These are phyloP conservation scores for Dasyprocta punctata DNA, from an alignment of 2,113 vertebrate species.

Conservation along the genomic window DNA sequence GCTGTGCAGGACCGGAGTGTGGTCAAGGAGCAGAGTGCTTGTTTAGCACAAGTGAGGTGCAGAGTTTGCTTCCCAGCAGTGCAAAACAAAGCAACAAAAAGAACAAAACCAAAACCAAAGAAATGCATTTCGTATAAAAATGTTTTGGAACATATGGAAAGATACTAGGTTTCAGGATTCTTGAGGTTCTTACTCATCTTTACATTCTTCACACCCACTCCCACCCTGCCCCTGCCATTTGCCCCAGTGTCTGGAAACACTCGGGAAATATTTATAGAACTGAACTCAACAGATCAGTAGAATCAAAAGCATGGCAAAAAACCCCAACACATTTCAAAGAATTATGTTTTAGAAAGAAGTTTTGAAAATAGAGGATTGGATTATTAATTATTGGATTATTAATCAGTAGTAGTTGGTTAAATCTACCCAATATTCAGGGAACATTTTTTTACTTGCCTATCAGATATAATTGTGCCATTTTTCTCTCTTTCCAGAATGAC, in stretches of 20 bases:
- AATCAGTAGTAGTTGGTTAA: constrained; percentile 5
- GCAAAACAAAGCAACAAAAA: neutral
- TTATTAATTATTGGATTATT: constrained; percentile 46
- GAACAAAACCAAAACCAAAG: no score
- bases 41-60: neutral
- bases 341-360: constrained; percentile 40
- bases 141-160: neutral
- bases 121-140: neutral
- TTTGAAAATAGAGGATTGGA: constrained; percentile 22
- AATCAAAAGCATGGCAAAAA: neutral
- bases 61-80: neutral
- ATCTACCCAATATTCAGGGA: neutral
- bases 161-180: neutral
- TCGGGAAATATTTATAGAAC: neutral
- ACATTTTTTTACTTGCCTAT: neutral
- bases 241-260: neutral
- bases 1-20: no score
- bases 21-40: neutral
- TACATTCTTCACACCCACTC: neutral
- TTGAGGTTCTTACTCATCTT: neutral
- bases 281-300: neutral
- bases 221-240: fast-evolving
- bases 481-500: neutral
- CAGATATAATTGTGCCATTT: neutral
- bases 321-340: neutral